phyloP scores from a whole-genome alignment of 2,113 vertebrate species.

The Clarias batrachus region DNA sequence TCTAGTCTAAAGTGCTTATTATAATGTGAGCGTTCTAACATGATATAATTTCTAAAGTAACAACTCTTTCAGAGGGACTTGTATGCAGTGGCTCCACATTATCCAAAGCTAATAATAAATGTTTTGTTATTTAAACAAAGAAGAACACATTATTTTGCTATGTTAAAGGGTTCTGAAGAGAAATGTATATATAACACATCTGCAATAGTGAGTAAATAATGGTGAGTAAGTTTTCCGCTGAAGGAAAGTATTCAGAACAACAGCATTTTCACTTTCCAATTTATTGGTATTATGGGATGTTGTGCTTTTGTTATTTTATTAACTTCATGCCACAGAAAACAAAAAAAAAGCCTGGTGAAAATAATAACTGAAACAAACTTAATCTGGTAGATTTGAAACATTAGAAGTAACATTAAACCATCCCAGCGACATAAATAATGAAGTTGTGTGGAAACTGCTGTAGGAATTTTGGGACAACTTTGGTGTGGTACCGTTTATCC shows the following conservation, averaged over 20 bases:
- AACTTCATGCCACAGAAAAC: not conserved
- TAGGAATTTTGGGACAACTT: not conserved
- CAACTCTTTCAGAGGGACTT: not conserved
- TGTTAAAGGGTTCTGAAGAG: not conserved
- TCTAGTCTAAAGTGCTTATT: not conserved
- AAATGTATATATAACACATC: not conserved
- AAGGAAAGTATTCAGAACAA: not conserved
- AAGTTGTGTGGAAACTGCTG: not conserved
- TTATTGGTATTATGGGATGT: not conserved
- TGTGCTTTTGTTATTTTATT: not conserved
- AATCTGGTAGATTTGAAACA: not conserved
- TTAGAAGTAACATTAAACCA: not conserved
- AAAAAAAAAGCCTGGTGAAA: not conserved
- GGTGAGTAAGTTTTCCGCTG: not conserved
- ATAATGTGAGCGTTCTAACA: not conserved
- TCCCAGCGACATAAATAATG: too few relatives aligned
- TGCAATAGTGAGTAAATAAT: not conserved
- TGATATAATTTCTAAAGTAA: not conserved
- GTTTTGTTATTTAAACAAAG: not conserved
- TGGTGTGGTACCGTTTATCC: not conserved
- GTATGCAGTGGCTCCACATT: not conserved
- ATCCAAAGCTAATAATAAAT: not conserved
- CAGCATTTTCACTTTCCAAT: not conserved
- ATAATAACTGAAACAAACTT: too few relatives aligned
- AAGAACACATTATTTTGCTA: not conserved